Percentiles rank a stretch among this genome's conserved stretches.
Evolutionary conservation across 1,140 invertebrate species (phyloP).

Genomic region (Trinorchestia longiramus): DNA sequence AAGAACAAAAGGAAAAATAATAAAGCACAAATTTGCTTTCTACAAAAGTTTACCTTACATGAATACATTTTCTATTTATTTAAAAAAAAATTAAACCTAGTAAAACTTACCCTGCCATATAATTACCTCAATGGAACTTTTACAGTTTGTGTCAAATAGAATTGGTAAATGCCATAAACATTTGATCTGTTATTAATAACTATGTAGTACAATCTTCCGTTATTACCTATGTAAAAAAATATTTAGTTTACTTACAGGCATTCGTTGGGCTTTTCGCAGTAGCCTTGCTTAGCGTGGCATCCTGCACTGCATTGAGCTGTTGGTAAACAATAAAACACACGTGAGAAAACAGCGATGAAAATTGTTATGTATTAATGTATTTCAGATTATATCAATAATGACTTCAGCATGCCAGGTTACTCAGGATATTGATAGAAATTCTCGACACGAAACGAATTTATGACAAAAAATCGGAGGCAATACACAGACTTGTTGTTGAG

Average conservation of each 20-base stretch:
- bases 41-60: not conserved
- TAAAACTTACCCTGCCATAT: not conserved
- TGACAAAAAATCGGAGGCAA: no score
- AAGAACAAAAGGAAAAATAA: not conserved
- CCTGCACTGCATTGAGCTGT: conserved; percentile 91
- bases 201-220: not conserved
- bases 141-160: not conserved
- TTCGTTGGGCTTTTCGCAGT: conserved; percentile 91
- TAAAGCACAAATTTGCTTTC: not conserved
- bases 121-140: not conserved
- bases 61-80: not conserved
- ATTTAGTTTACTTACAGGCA: conserved; percentile 86
- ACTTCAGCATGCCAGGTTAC: no score
- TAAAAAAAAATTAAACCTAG: not conserved
- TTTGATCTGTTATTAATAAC: not conserved
- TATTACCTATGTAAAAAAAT: not conserved
- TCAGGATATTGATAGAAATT: no score
- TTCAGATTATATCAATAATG: no score
- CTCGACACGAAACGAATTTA: no score
- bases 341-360: not conserved
- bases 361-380: not conserved
- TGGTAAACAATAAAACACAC: conserved; percentile 70
- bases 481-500: no score
- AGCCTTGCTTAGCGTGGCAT: conserved; percentile 89
- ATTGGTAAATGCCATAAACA: not conserved